Conservation (phyloP, 2,797 vertebrate species). For the Xenops minutus region DNA sequence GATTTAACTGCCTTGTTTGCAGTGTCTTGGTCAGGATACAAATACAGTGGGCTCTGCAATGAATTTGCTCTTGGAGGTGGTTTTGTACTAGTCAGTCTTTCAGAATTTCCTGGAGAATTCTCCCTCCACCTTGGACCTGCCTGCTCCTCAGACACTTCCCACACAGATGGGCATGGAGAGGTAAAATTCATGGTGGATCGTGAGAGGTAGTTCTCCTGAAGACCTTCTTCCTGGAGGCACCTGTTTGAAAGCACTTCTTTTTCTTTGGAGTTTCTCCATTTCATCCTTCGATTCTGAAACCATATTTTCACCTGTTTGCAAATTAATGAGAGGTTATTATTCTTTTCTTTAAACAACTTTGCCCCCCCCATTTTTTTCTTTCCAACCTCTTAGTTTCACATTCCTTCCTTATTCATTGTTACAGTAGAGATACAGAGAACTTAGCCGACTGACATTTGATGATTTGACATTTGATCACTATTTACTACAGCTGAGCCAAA, state of each 20-base stretch:
- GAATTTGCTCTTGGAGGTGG: conserved; percentile 40
- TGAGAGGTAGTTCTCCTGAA: conserved; percentile 72
- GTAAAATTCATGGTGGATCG: conserved; percentile 60
- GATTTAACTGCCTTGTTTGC: conserved; percentile 41
- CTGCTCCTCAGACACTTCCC: conserved; percentile 67
- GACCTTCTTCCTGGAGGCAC: conserved; percentile 82
- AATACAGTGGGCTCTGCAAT: conserved; percentile 28
- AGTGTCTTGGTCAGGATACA: conserved; percentile 62
- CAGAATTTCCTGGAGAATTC: conserved; percentile 62
- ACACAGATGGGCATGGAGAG: conserved; percentile 61
- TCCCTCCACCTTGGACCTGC: conserved; percentile 68
- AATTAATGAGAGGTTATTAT: conserved; percentile 34
- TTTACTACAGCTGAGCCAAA: neutral
- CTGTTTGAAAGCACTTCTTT: conserved; percentile 87
- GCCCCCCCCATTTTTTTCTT: neutral
- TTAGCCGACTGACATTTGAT: neutral
- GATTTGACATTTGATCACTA: neutral
- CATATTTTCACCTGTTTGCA: conserved; percentile 93
- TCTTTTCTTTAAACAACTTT: neutral
- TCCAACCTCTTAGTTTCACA: neutral
- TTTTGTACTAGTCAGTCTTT: conserved; percentile 52
- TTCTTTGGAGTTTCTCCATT: conserved; percentile 97
- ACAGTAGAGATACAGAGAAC: neutral
- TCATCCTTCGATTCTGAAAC: conserved; percentile 99
- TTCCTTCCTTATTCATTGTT: neutral